These are phyloP conservation scores for Callipepla californica DNA, from an alignment of 2,113 vertebrate genomes.

Conservation along the genomic window DNA sequence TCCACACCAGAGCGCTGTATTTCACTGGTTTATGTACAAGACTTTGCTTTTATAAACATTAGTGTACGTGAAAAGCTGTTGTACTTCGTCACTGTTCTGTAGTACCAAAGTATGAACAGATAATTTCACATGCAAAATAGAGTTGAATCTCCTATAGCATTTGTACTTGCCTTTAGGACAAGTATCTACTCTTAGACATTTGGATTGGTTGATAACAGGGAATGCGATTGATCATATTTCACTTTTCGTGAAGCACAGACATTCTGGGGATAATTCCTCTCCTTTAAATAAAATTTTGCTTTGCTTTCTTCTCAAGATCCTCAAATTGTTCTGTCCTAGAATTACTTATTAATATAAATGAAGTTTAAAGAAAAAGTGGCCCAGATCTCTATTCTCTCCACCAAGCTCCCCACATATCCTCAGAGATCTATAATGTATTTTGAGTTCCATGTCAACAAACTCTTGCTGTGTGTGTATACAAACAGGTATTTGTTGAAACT, in stretches of 20 bases:
- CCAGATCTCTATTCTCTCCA: not conserved
- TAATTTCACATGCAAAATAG: not conserved
- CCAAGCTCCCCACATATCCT: not conserved
- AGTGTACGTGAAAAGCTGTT: not conserved
- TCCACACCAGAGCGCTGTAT: not conserved
- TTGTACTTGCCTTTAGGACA: not conserved
- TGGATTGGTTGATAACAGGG: rapidly evolving
- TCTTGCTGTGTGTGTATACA: not conserved
- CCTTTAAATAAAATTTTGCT: not conserved
- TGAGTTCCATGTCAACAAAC: not conserved
- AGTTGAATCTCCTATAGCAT: not conserved
- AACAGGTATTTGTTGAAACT: not conserved
- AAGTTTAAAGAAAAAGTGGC: not conserved
- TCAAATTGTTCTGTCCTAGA: not conserved
- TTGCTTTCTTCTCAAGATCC: not conserved
- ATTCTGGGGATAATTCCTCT: not conserved
- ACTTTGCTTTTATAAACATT: not conserved
- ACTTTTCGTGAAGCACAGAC: not conserved
- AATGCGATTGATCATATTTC: not conserved
- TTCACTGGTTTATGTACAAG: not conserved
- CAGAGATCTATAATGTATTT: conserved; percentile 3
- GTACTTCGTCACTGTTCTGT: not conserved
- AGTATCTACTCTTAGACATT: not conserved
- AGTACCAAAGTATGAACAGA: not conserved
- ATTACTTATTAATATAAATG: not conserved